A percentile compares a stretch with the other conserved stretches of the same genome.
Conservation (phyloP, 2,797 vertebrate species). For the Xenops minutus region DNA sequence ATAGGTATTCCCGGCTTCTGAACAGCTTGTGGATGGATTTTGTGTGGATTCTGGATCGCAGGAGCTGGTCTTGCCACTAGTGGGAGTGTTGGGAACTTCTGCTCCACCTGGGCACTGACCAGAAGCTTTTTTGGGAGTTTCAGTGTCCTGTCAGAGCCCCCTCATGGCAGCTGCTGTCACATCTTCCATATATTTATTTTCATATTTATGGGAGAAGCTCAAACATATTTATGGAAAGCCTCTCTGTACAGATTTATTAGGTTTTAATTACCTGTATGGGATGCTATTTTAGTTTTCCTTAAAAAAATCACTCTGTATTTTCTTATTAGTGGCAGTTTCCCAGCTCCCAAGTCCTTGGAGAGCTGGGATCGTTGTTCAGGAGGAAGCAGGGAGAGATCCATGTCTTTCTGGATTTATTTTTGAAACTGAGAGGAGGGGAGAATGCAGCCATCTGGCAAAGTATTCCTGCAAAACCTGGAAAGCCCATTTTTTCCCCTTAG, state of each 20-base stretch:
- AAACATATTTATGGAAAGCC: neutral
- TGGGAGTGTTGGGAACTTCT: neutral
- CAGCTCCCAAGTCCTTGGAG: neutral
- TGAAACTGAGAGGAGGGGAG: neutral
- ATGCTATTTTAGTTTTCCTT: neutral
- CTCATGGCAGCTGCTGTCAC: neutral
- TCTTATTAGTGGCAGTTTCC: neutral
- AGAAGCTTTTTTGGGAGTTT: neutral
- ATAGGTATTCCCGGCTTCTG: neutral
- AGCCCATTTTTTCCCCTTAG: neutral
- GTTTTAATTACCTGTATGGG: accelerated
- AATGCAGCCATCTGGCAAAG: constrained; percentile 1
- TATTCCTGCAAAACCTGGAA: neutral
- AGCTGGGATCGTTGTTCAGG: accelerated
- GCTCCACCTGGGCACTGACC: neutral
- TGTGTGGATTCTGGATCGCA: neutral
- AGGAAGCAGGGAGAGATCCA: neutral
- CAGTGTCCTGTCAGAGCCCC: neutral
- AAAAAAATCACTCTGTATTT: neutral
- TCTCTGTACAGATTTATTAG: neutral
- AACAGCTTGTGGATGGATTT: neutral
- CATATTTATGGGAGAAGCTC: neutral
- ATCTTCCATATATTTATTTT: neutral
- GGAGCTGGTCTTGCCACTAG: neutral
- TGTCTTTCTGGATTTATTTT: constrained; percentile 9